Base-by-base conservation (phyloP, 2,797 vertebrate species). In the Cebuella pygmaea region DNA sequence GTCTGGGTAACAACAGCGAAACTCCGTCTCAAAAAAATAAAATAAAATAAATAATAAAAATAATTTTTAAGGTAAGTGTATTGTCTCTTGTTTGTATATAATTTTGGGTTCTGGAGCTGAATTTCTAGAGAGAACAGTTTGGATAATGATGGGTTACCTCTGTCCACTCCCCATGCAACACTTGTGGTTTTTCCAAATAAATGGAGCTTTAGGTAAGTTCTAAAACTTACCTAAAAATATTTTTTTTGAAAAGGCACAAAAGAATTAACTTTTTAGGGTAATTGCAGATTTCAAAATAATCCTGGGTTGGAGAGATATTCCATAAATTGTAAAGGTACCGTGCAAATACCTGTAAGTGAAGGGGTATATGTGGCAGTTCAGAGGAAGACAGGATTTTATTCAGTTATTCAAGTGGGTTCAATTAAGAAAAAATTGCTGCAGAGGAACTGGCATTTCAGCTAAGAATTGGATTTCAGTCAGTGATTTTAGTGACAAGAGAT, bases 171-270 rank as follows among this genome's bases (percentile, higher is more conserved):
- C 59, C 19, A 50, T 39, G 59, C 11, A 92, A 52, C 13, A 46
- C 6, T 79, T 20, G 22, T 22, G 2, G 20, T 76, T 78, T 95
- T 57, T 91, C 67, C 46, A 95, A 93, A 84, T 79, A 75, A 86
- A 76, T 76, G 17, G 9, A 90, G 20, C 30, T 33, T 64, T 33
- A 64, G 14, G 7, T 64, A 64, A 64, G 30, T 64, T 64, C 30
- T 33, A 97, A 93, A 90, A 85, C 3, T 70, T 84, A 88, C 4
- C 52, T 59, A 48, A 61, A 13, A 44, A 41, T 86, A 67, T 52
- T n/a, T 55, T 79, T 85, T 93, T 84, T 84, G 24, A 94, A 95
- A 27, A 96, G 76, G 27, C 36, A 95, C 8, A 94, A 64, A 84
- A 75, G 27, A 1, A 61, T 48, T 70, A 74, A 11, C 33, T 94